Evolutionary conservation across 1,140 invertebrate genomes (phyloP).

Genomic region (Bombus picipes): DNA sequence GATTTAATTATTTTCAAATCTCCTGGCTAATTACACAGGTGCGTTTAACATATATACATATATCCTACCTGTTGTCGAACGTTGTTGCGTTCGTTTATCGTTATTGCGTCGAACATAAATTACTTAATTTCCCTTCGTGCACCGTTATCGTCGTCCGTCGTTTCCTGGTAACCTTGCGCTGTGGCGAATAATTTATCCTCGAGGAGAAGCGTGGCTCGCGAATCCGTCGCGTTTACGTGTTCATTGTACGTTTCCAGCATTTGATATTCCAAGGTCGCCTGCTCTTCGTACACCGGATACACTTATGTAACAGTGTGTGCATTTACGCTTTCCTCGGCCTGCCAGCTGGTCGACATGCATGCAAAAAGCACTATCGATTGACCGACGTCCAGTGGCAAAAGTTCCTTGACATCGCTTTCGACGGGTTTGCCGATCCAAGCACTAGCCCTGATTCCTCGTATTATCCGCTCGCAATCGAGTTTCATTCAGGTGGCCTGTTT

Average conservation of each 20-base stretch:
- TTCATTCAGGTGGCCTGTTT: neutral
- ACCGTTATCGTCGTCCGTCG: neutral
- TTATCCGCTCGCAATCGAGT: neutral
- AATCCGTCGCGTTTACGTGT: constrained; percentile 27
- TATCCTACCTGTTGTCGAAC: neutral
- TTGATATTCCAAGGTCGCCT: constrained; percentile 57
- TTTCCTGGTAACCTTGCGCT: neutral
- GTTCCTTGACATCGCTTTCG: constrained; percentile 43
- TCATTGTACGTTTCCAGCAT: constrained; percentile 52
- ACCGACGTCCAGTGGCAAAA: constrained; percentile 3
- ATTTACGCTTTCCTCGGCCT: constrained; percentile 44
- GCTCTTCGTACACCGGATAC: constrained; percentile 52
- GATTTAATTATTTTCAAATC: neutral
- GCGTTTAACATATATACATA: neutral
- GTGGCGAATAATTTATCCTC: constrained; percentile 15
- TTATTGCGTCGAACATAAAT: neutral
- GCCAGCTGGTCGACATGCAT: constrained; percentile 22
- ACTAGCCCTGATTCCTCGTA: neutral
- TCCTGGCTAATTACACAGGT: neutral
- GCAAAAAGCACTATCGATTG: constrained; percentile 49
- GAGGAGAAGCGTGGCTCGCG: constrained; percentile 4
- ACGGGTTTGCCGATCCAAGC: neutral
- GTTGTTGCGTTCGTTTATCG: neutral
- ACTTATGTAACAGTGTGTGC: constrained; percentile 60
- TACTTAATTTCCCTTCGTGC: neutral